phyloP scores from a whole-genome alignment of 2,888 invertebrate species.

The Caradrina kadenii region DNA sequence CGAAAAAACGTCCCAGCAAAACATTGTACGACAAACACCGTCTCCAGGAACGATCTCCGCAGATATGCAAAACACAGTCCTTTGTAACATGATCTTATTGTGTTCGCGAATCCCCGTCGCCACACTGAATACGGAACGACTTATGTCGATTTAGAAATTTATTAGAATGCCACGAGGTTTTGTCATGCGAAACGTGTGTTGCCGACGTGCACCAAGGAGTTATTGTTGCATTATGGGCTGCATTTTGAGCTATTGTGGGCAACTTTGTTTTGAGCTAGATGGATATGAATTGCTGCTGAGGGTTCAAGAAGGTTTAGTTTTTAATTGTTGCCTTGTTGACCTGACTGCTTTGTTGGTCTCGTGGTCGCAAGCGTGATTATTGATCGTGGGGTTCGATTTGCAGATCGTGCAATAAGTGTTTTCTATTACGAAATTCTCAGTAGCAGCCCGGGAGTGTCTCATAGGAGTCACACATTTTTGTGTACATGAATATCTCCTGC shows the following conservation, averaged over 20 bases:
- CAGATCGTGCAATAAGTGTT: too few relatives aligned
- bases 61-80: conserved; percentile 87
- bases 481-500: too few relatives aligned
- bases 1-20: conserved; percentile 72
- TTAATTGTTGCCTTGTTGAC: not conserved
- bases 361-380: too few relatives aligned
- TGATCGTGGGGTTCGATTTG: too few relatives aligned
- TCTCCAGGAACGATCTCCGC: conserved; percentile 75
- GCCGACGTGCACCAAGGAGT: conserved; percentile 71
- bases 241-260: conserved; percentile 71
- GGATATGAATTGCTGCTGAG: conserved; percentile 38
- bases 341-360: too few relatives aligned
- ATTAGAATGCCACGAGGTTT: conserved; percentile 81
- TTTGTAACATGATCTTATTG: conserved; percentile 90
- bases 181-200: conserved; percentile 82
- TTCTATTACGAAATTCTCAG: too few relatives aligned
- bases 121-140: conserved; percentile 85
- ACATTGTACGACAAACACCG: conserved; percentile 77
- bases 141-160: conserved; percentile 89
- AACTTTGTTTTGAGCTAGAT: conserved; percentile 37
- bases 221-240: conserved; percentile 81
- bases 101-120: conserved; percentile 80
- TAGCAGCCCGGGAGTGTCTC: too few relatives aligned
- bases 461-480: too few relatives aligned
- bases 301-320: conserved; percentile 2